Conservation (phyloP, 2,113 vertebrate genomes). For the Paramisgurnus dabryanus region DNA sequence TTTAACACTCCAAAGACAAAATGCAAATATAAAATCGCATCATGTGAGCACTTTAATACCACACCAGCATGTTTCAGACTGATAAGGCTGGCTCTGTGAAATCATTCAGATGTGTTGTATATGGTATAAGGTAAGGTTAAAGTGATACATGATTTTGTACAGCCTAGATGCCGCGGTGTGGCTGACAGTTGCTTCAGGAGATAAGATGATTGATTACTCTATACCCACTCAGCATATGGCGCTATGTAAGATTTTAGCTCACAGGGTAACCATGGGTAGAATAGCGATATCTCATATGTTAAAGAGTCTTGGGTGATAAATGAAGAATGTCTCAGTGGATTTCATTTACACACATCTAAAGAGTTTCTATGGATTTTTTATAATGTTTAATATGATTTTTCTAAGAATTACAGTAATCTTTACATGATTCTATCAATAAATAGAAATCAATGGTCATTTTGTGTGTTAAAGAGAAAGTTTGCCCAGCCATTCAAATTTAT, state of each 20-base stretch:
- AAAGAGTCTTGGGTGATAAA: slow-evolving; percentile 48
- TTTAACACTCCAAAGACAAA: too few relatives aligned
- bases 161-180: slow-evolving; percentile 51
- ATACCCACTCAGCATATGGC: slow-evolving; percentile 45
- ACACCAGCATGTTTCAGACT: neutral
- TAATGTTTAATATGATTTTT: slow-evolving; percentile 32
- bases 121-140: slow-evolving; percentile 54
- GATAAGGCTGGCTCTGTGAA: slow-evolving; percentile 34
- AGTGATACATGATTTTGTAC: slow-evolving; percentile 66
- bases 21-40: too few relatives aligned
- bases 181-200: slow-evolving; percentile 69
- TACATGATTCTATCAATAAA: neutral
- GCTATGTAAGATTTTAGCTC: slow-evolving; percentile 53
- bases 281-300: slow-evolving; percentile 10
- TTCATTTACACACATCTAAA: slow-evolving; percentile 47
- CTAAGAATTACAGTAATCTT: slow-evolving; percentile 17
- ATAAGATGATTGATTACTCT: slow-evolving; percentile 67
- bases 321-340: slow-evolving; percentile 29
- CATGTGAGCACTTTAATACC: neutral
- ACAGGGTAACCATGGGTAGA: slow-evolving; percentile 14
- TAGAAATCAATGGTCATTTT: too few relatives aligned
- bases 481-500: too few relatives aligned
- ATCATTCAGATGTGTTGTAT: slow-evolving; percentile 63
- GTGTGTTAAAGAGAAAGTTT: too few relatives aligned
- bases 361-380: slow-evolving; percentile 30